These are phyloP conservation scores for Pelecanus crispus DNA, from an alignment of 2,113 vertebrate species.

Conservation along the genomic window DNA sequence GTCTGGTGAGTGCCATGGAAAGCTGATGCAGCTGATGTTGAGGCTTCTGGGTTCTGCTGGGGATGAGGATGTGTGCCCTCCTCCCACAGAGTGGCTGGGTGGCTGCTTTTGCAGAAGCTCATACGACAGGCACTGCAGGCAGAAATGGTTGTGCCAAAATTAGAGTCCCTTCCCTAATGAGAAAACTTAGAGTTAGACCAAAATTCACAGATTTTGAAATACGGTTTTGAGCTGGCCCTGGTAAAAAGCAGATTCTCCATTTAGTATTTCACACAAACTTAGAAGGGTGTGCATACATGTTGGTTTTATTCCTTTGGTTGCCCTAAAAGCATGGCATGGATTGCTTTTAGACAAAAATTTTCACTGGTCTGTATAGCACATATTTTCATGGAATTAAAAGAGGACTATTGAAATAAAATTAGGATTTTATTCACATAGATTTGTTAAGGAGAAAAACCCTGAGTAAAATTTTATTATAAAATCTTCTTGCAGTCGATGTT, in stretches of 20 bases:
- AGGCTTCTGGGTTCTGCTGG: not conserved
- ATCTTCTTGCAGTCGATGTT: not conserved
- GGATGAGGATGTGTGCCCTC: not conserved
- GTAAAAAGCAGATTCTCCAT: not conserved
- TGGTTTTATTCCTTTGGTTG: not conserved
- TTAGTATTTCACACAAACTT: not conserved
- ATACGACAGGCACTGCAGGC: not conserved
- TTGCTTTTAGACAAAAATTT: not conserved
- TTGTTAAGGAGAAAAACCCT: not conserved
- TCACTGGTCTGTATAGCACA: not conserved
- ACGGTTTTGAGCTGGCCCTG: not conserved
- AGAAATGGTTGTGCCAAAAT: not conserved
- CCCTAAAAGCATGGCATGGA: not conserved
- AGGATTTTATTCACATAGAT: not conserved
- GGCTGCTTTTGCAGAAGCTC: not conserved
- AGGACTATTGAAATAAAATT: not conserved
- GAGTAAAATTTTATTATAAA: not conserved
- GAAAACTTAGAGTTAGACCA: not conserved
- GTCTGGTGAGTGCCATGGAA: not conserved
- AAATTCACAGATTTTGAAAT: not conserved
- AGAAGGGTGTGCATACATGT: not conserved
- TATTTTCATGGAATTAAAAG: not conserved
- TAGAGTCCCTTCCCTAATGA: not conserved
- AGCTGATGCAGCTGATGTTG: not conserved
- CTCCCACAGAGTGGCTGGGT: accelerated